Evolutionary conservation across 64 coral and sea anemone species (phyloP).

Genomic region (Anthopleura sola): DNA sequence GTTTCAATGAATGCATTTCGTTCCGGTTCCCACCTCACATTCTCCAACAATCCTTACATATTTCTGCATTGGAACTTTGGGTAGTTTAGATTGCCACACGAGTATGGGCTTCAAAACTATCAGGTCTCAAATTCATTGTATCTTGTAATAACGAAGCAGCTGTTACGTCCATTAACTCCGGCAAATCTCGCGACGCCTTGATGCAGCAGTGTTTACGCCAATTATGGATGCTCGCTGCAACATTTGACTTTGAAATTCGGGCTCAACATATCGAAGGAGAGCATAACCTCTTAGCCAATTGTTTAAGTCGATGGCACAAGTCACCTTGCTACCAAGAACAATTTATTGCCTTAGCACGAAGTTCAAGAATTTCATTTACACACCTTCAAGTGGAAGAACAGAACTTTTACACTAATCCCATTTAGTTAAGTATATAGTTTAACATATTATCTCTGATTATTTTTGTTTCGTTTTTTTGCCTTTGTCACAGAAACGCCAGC

Average conservation of each 20-base stretch:
- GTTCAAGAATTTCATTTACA: not conserved
- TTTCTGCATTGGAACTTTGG: slow-evolving; percentile 20
- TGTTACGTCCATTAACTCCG: not conserved
- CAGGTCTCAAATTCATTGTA: not conserved
- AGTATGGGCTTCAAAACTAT: slow-evolving; percentile 9
- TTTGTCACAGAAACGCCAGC: no score
- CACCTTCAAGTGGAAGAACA: not conserved
- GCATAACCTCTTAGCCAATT: slow-evolving; percentile 30
- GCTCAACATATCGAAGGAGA: slow-evolving; percentile 20
- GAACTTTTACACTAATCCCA: no score
- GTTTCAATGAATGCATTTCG: slow-evolving; percentile 20
- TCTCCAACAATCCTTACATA: not conserved
- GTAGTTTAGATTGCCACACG: not conserved
- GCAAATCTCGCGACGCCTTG: slow-evolving; percentile 16
- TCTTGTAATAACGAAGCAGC: not conserved
- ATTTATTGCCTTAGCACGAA: not conserved
- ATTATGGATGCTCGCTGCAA: slow-evolving; percentile 23
- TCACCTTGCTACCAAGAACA: no score
- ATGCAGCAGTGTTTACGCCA: slow-evolving; percentile 41
- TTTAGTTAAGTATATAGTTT: no score
- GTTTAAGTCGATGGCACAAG: slow-evolving; percentile 35
- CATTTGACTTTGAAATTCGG: slow-evolving; percentile 30
- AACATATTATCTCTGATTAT: no score
- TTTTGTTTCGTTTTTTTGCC: no score
- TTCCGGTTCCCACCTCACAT: slow-evolving; percentile 7